Base-by-base conservation (phyloP, 2,888 invertebrate species). In the Epinotia brunnichana region DNA sequence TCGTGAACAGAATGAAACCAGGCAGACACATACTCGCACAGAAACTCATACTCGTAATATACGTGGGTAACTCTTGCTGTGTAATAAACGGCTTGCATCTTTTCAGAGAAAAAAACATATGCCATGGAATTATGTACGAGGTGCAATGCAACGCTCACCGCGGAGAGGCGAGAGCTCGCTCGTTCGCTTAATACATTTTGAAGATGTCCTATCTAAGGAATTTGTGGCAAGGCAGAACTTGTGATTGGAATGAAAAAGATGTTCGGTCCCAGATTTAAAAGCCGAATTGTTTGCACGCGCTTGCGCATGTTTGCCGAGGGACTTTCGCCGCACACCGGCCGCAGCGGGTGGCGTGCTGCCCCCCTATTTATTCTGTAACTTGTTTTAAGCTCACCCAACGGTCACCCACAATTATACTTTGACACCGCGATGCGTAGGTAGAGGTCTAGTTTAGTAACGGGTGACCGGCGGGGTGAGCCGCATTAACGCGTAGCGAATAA, bases 241-340 rank as follows among this genome's bases (percentile, higher is more conserved):
- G 48, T 5, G 5, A 48, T 48, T n/a, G 44, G n/a, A 13, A 48
- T 48, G 9, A 35, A 35, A 48, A 48, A n/a, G 48, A 13, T 48
- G 15, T 44, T 44, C 4, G n/a, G 7, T n/a, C n/a, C n/a, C 7
- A 48, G 48, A n/a, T 48, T n/a, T n/a, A n/a, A 48, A 3, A 48
- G n/a, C 44, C 1, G 44, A 29, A n/a, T 57, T 17, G 35, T 17
- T 59, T 59, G 15, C n/a, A 17, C 3, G 13, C 44, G 13, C 44
- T 15, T 44, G 44, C 15, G 57, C 5, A n/a, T n/a, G 4, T 21
- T 69, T 5, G 24, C n/a, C 15, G 10, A n/a, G 54, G 41, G 19
- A 48, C 67, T 68, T 59, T 67, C 57, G 29, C 57, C n/a, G 39
- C 59, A 39, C 35, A 13, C 24, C 56, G 57, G 35, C 48, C 21